A percentile compares a stretch with the other conserved stretches of the same genome.
Evolutionary conservation across 1,140 invertebrate genomes (phyloP).

Genomic region (Micrasema minimum): DNA sequence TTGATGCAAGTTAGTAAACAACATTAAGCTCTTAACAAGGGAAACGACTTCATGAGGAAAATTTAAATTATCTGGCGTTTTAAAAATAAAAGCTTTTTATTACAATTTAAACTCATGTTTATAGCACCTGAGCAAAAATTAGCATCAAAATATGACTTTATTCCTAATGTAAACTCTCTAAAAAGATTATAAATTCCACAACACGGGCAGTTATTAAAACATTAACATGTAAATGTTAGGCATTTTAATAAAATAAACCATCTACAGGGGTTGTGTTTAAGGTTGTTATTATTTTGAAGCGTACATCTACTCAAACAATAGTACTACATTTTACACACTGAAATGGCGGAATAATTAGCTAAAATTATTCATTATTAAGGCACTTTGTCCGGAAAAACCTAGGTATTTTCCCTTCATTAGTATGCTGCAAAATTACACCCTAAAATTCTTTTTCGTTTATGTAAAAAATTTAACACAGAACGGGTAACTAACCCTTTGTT

Average conservation of each 20-base stretch:
- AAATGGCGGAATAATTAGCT: slow-evolving; percentile 19
- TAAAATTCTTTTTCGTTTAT: no score
- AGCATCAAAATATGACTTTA: slow-evolving; percentile 48
- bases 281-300: slow-evolving; percentile 45
- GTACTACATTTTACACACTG: slow-evolving; percentile 19
- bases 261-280: slow-evolving; percentile 31
- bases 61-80: no score
- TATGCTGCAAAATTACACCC: no score
- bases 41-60: no score
- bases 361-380: slow-evolving; percentile 10
- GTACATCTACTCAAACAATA: slow-evolving; percentile 32
- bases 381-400: not conserved
- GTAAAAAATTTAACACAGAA: no score
- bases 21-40: no score
- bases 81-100: slow-evolving; percentile 6
- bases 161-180: slow-evolving; percentile 48
- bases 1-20: no score
- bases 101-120: not conserved
- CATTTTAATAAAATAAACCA: slow-evolving; percentile 49
- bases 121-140: slow-evolving; percentile 13
- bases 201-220: slow-evolving; percentile 49
- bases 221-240: slow-evolving; percentile 51
- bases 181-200: slow-evolving; percentile 50
- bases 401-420: not conserved
- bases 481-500: no score